Conservation (phyloP, 2,113 vertebrate species). For the Neodon shergylaensis region DNA sequence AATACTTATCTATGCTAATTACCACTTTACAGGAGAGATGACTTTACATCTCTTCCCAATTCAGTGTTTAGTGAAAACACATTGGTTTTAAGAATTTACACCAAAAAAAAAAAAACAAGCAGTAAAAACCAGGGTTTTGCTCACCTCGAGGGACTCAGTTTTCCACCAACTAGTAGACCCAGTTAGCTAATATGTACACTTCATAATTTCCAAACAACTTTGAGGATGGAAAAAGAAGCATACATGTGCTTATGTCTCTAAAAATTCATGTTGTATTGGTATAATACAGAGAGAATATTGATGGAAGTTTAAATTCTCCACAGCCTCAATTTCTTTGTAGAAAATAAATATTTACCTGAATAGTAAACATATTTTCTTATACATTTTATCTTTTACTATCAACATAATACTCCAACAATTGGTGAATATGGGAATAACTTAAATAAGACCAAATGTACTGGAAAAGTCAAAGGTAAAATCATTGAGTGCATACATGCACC, state of each 20-base stretch:
- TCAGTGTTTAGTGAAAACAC: not conserved
- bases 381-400: not conserved
- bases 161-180: not conserved
- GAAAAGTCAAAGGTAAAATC: not conserved
- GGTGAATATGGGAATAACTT: not conserved
- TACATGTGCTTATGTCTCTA: not conserved
- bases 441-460: not conserved
- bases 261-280: not conserved
- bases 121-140: not conserved
- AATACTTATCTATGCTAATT: not conserved
- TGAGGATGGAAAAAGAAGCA: not conserved
- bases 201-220: not conserved
- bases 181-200: not conserved
- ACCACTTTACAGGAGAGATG: not conserved
- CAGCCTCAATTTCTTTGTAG: not conserved
- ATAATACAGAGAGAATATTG: slow-evolving; percentile 18
- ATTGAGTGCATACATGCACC: not conserved
- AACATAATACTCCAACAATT: not conserved
- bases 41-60: not conserved
- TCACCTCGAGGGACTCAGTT: not conserved
- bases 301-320: not conserved
- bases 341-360: not conserved
- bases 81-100: not conserved
- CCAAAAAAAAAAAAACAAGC: not conserved
- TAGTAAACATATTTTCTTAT: not conserved